A percentile compares a stretch with the other conserved stretches of the same genome.
Evolutionary conservation across 2,888 invertebrate genomes (phyloP).

Genomic region (Patella pellucida): DNA sequence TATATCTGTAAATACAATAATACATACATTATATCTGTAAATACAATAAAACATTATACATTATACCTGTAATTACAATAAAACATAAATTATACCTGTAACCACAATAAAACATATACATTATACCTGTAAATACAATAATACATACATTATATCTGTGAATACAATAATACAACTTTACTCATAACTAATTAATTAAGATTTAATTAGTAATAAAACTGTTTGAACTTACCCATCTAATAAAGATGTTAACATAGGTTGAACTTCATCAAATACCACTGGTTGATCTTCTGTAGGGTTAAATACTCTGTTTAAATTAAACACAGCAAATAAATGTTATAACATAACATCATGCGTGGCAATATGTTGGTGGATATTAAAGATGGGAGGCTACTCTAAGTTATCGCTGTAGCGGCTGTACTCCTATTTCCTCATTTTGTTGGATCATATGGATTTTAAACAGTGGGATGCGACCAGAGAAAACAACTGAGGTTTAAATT

Average conservation of each 20-base stretch:
- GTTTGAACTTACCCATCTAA: slow-evolving; percentile 58
- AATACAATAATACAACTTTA: neutral
- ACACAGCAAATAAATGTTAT: neutral
- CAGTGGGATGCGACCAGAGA: too few species aligned
- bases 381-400: neutral
- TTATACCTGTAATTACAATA: too few species aligned
- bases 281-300: slow-evolving; percentile 55
- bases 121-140: slow-evolving; percentile 51
- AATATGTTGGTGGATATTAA: neutral
- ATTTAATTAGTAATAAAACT: neutral
- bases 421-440: neutral
- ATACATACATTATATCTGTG: too few species aligned
- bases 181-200: neutral
- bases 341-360: neutral
- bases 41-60: too few species aligned
- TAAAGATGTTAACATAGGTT: slow-evolving; percentile 64
- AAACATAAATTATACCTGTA: slow-evolving; percentile 41
- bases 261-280: slow-evolving; percentile 63
- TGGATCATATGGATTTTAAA: too few species aligned
- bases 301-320: slow-evolving; percentile 49
- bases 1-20: neutral
- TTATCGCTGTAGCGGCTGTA: neutral
- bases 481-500: too few species aligned
- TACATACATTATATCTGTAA: too few species aligned
- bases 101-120: slow-evolving; percentile 65